A percentile compares a stretch with the other conserved stretches of the same genome.
These are phyloP conservation scores for Hoplias malabaricus DNA, from an alignment of 2,113 vertebrate genomes.

Conservation along the genomic window DNA sequence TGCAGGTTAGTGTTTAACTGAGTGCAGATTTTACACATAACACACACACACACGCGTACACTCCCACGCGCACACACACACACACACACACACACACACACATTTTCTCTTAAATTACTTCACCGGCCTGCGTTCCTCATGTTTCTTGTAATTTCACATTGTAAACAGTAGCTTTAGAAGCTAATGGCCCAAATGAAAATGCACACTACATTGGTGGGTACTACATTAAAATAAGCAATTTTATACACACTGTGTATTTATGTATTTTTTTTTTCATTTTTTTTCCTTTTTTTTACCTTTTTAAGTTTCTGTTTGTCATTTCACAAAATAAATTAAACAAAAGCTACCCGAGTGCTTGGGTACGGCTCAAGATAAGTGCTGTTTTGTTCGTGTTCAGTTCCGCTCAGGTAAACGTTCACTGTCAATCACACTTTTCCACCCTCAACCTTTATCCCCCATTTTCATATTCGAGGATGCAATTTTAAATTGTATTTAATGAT, in stretches of 20 bases:
- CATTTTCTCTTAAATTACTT: constrained; percentile 57
- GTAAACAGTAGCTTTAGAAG: constrained; percentile 90
- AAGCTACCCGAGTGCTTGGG: constrained; percentile 76
- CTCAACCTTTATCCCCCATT: constrained; percentile 68
- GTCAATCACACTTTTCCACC: constrained; percentile 81
- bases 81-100: constrained; percentile 29
- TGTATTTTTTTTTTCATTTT: too few species aligned
- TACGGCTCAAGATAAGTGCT: constrained; percentile 94
- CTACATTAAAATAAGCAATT: constrained; percentile 77
- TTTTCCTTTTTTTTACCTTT: constrained; percentile 38
- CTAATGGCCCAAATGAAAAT: constrained; percentile 85
- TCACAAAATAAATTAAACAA: constrained; percentile 83
- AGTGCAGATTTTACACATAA: constrained; percentile 68
- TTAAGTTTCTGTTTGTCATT: constrained; percentile 53
- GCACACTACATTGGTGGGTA: constrained; percentile 77
- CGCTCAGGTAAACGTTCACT: constrained; percentile 74
- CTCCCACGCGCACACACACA: constrained; percentile 21
- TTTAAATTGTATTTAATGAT: constrained; percentile 76
- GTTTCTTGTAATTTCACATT: constrained; percentile 70
- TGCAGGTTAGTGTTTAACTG: constrained; percentile 68
- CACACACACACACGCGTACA: constrained; percentile 29
- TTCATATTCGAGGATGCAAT: constrained; percentile 84
- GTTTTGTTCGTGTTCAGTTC: constrained; percentile 76
- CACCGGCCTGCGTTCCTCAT: constrained; percentile 77
- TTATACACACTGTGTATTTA: constrained; percentile 79